Percentiles rank a stretch among this genome's conserved stretches.
phyloP scores from a whole-genome alignment of 2,113 vertebrate species.

The Piaya cayana region DNA sequence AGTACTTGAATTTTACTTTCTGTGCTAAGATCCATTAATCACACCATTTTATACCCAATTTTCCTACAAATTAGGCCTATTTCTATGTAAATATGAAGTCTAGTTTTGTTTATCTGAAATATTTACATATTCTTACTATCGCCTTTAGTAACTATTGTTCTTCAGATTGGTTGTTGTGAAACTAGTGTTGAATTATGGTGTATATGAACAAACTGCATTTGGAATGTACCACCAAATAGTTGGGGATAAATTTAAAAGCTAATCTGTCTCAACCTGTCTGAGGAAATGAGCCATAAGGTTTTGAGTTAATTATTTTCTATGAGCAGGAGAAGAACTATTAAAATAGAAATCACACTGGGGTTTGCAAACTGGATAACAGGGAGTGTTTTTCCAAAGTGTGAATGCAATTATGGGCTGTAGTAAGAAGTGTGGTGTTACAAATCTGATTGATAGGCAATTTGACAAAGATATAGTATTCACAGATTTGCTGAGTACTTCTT shows the following conservation, averaged over 20 bases:
- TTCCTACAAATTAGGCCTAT: not conserved
- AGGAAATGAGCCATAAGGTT: not conserved
- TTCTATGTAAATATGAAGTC: not conserved
- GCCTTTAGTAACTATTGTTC: not conserved
- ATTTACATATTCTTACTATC: not conserved
- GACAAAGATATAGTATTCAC: not conserved
- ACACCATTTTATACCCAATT: not conserved
- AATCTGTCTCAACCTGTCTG: not conserved
- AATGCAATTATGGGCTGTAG: not conserved
- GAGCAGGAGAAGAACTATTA: not conserved
- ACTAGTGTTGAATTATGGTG: not conserved
- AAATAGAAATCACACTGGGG: not conserved
- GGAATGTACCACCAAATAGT: not conserved
- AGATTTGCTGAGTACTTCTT: not conserved
- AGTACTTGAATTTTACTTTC: not conserved
- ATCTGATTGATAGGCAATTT: conserved; percentile 39
- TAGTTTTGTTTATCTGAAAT: not conserved
- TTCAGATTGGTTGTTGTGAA: not conserved
- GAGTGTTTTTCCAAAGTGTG: not conserved
- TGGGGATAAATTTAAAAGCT: not conserved
- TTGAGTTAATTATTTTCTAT: conserved; percentile 11
- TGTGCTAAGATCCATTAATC: not conserved
- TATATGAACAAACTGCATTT: not conserved
- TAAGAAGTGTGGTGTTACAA: conserved; percentile 12
- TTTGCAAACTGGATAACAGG: not conserved